Evolutionary conservation across 35 echinoderm and acorn worm genomes (phyloP).

Genomic region (Heliocidaris tuberculata): DNA sequence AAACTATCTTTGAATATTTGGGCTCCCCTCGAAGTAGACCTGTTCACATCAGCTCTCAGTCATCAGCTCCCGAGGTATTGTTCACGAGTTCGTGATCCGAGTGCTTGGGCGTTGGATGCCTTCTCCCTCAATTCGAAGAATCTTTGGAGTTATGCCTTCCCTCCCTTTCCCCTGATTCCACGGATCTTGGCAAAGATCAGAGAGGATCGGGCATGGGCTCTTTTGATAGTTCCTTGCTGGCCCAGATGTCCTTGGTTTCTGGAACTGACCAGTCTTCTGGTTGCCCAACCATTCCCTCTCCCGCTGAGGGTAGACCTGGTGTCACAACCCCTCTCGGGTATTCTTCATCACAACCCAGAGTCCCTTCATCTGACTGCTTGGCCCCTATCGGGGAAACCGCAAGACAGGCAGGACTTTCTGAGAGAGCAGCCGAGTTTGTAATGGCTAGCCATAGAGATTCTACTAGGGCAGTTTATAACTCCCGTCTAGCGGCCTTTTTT

Average conservation of each 20-base stretch:
- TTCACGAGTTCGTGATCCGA: constrained; percentile 13
- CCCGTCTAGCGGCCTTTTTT: background rate
- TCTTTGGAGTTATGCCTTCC: background rate
- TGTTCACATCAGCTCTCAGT: constrained; percentile 49
- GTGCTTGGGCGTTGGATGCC: constrained; percentile 23
- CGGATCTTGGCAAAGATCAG: too few relatives aligned
- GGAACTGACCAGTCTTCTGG: background rate
- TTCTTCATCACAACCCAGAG: background rate
- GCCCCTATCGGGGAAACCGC: background rate
- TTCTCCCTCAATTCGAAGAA: constrained; percentile 48
- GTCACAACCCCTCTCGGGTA: background rate
- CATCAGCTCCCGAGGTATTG: constrained; percentile 34
- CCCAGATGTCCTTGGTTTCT: background rate
- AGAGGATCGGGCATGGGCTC: background rate
- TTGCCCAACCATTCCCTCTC: background rate
- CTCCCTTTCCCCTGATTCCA: too few relatives aligned
- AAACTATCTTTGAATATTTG: too few relatives aligned
- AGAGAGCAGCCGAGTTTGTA: background rate
- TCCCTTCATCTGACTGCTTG: too few relatives aligned
- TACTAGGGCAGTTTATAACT: background rate
- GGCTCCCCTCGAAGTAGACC: constrained; percentile 39
- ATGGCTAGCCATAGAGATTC: background rate
- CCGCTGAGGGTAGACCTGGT: background rate
- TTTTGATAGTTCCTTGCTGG: background rate
- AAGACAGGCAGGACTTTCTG: background rate